These are phyloP conservation scores for Ptilodon capucinus DNA, from an alignment of 2,888 invertebrate genomes.

Conservation along the genomic window DNA sequence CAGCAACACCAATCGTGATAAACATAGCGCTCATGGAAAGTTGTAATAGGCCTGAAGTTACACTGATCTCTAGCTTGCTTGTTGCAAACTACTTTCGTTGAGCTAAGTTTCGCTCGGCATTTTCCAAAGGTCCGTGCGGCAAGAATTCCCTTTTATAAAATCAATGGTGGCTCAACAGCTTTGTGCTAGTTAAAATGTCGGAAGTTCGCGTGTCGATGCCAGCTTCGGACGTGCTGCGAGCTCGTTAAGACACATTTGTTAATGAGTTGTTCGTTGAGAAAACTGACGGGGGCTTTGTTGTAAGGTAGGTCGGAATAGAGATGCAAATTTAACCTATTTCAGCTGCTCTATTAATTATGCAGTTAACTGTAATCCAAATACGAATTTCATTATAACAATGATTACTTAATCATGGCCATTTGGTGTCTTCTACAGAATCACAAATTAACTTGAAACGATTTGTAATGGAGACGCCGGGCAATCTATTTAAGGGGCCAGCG, in stretches of 20 bases:
- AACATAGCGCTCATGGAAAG: slow-evolving; percentile 40
- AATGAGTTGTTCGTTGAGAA: slow-evolving; percentile 30
- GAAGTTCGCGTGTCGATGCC: slow-evolving; percentile 54
- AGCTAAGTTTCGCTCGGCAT: slow-evolving; percentile 52
- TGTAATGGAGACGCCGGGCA: slow-evolving; percentile 59
- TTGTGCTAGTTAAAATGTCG: slow-evolving; percentile 59
- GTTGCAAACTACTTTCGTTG: slow-evolving; percentile 54
- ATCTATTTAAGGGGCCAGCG: slow-evolving; percentile 65
- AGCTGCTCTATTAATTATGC: background rate
- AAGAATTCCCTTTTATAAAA: slow-evolving; percentile 54
- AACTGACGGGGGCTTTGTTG: background rate
- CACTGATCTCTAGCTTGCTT: slow-evolving; percentile 35
- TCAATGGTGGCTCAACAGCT: slow-evolving; percentile 63
- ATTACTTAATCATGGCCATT: slow-evolving; percentile 50
- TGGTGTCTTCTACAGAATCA: slow-evolving; percentile 40
- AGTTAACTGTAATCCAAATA: slow-evolving; percentile 12
- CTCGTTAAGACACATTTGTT: slow-evolving; percentile 36
- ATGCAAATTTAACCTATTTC: background rate
- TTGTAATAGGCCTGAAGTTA: slow-evolving; percentile 34
- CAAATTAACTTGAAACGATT: slow-evolving; percentile 60
- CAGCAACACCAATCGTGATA: slow-evolving; percentile 41
- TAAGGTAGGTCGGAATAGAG: background rate
- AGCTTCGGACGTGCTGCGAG: slow-evolving; percentile 33
- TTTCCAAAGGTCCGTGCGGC: slow-evolving; percentile 44
- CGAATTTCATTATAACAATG: slow-evolving; percentile 22